These are phyloP conservation scores for Parnassius glacialis DNA, from an alignment of 2,888 invertebrate genomes.

Conservation along the genomic window DNA sequence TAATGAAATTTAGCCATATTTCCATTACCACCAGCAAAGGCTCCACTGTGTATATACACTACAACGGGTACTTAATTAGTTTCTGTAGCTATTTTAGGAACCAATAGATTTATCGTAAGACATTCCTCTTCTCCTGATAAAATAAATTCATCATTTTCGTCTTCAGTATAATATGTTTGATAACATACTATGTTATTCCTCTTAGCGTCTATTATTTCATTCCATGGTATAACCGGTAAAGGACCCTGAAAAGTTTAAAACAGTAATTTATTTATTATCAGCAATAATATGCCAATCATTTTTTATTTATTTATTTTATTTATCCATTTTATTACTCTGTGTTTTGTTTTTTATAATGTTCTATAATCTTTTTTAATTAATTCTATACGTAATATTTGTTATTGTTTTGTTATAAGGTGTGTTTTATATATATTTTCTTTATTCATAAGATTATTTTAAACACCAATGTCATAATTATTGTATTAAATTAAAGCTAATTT, in stretches of 20 bases:
- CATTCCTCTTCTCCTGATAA: conserved; percentile 64
- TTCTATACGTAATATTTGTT: too few species aligned
- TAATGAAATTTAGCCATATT: conserved; percentile 78
- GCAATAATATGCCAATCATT: too few species aligned
- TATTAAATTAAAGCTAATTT: too few species aligned
- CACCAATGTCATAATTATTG: too few species aligned
- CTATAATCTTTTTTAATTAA: too few species aligned
- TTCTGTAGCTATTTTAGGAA: conserved; percentile 55
- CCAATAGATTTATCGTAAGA: conserved; percentile 54
- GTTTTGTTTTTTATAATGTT: too few species aligned
- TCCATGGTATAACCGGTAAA: conserved; percentile 58
- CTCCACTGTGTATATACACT: conserved; percentile 70
- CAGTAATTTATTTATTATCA: not conserved
- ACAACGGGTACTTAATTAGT: conserved; percentile 61
- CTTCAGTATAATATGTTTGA: conserved; percentile 56
- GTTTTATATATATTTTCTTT: too few species aligned
- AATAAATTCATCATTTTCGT: conserved; percentile 44
- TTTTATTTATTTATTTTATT: too few species aligned
- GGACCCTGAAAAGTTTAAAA: conserved; percentile 53
- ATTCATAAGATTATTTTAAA: too few species aligned
- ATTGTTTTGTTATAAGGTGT: too few species aligned
- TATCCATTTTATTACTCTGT: too few species aligned
- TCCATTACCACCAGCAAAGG: conserved; percentile 61
- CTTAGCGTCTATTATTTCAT: conserved; percentile 47
- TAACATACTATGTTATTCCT: conserved; percentile 47